phyloP scores from a whole-genome alignment of 2,113 vertebrate species.

The Bufo bufo region DNA sequence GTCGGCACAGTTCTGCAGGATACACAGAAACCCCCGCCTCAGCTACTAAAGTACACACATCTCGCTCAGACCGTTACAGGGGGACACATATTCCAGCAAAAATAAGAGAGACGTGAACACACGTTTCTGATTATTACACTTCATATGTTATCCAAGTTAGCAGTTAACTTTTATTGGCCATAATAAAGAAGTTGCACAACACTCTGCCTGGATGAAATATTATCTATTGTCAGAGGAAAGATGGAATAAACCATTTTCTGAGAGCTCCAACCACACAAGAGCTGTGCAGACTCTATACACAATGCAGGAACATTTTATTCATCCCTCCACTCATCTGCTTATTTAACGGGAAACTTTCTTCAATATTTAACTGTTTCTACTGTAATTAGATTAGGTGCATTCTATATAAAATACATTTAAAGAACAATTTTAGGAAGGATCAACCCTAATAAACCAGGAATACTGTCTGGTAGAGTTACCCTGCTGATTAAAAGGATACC shows the following conservation, averaged over 20 bases:
- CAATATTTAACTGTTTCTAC: neutral
- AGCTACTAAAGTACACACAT: conserved; percentile 77
- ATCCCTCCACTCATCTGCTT: neutral
- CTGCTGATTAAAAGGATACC: too few species aligned
- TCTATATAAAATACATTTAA: neutral
- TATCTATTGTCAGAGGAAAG: conserved; percentile 73
- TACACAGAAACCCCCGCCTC: conserved; percentile 40
- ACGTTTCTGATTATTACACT: conserved; percentile 89
- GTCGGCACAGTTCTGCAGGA: neutral
- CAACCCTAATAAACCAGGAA: too few species aligned
- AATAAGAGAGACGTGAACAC: conserved; percentile 78
- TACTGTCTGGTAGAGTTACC: too few species aligned
- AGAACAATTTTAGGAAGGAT: too few species aligned
- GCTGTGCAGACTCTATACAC: conserved; percentile 37
- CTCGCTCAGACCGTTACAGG: conserved; percentile 68
- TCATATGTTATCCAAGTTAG: conserved; percentile 81
- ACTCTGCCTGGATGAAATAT: conserved; percentile 72
- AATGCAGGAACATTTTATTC: conserved; percentile 1
- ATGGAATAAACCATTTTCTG: conserved; percentile 70
- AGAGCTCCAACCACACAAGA: conserved; percentile 63
- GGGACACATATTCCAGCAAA: conserved; percentile 78
- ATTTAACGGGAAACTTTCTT: neutral
- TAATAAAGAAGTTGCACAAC: conserved; percentile 74
- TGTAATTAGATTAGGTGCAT: neutral
- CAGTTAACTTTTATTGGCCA: conserved; percentile 82